Percentiles rank a stretch among this genome's conserved stretches.
Evolutionary conservation across 2,113 vertebrate species (phyloP).

Genomic region (Oncorhynchus keta): DNA sequence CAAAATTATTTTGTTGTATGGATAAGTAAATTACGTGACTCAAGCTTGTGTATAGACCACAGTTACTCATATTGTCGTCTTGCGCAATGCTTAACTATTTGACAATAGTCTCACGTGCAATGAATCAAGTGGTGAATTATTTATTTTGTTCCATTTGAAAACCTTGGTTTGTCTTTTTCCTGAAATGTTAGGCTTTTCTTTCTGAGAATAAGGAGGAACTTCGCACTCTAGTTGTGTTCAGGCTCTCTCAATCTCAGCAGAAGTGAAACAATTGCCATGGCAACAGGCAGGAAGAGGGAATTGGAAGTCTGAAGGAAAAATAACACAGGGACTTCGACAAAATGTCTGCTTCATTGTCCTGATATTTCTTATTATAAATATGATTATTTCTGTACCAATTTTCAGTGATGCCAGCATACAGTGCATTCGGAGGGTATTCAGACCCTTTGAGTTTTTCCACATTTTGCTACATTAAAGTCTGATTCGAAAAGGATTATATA

Average conservation of each 20-base stretch:
- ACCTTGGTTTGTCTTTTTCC: background rate
- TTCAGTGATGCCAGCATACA: background rate
- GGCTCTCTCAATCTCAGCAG: background rate
- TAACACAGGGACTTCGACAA: background rate
- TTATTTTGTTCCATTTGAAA: background rate
- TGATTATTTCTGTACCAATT: background rate
- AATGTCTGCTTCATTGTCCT: slow-evolving; percentile 2
- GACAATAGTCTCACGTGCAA: background rate
- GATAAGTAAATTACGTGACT: background rate
- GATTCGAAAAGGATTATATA: too few species aligned
- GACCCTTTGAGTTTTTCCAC: too few species aligned
- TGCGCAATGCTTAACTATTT: background rate
- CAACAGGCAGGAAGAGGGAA: background rate
- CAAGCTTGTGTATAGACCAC: background rate
- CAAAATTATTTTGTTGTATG: background rate
- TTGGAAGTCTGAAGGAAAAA: background rate
- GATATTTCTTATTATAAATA: background rate
- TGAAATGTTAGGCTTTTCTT: background rate
- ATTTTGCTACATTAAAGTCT: too few species aligned
- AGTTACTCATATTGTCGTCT: background rate
- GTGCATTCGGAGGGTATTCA: too few species aligned
- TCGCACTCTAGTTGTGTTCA: background rate
- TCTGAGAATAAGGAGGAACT: background rate
- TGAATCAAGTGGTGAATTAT: background rate
- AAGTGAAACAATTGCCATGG: slow-evolving; percentile 1